phyloP scores from a whole-genome alignment of 2,113 vertebrate species.

The Pomatostomus ruficeps region DNA sequence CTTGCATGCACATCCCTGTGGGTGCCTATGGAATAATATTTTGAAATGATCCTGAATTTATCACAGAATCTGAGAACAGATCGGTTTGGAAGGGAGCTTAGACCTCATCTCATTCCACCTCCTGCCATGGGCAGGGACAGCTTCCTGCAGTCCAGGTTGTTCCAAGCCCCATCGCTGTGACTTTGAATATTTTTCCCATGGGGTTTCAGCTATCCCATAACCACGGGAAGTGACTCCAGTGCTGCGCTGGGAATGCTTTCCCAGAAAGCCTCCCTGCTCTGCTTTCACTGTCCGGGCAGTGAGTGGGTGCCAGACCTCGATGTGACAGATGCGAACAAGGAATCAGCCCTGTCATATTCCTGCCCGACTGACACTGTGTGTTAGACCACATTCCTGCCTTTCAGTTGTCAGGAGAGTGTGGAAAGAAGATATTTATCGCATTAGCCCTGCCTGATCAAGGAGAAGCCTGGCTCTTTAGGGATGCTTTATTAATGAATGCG shows the following conservation, averaged over 20 bases:
- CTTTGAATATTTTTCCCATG: rapidly evolving
- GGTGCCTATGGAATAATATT: neutral
- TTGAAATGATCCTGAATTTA: neutral
- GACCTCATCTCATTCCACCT: rapidly evolving
- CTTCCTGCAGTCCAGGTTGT: neutral
- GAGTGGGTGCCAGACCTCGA: rapidly evolving
- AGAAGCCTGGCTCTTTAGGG: conserved; percentile 36
- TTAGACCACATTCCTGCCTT: conserved; percentile 52
- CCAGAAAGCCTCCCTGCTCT: neutral
- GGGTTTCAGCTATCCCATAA: neutral
- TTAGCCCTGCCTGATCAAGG: conserved; percentile 46
- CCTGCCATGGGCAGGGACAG: neutral
- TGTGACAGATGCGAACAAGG: neutral
- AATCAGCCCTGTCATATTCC: neutral
- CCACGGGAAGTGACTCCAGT: neutral
- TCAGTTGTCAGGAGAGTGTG: conserved; percentile 37
- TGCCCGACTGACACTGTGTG: neutral
- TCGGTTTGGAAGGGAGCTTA: neutral
- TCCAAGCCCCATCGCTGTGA: neutral
- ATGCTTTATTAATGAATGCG: conserved; percentile 64
- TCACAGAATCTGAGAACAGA: neutral
- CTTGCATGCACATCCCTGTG: neutral
- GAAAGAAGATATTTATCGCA: conserved; percentile 60
- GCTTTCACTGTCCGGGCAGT: rapidly evolving
- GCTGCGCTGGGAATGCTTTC: neutral